Conservation (phyloP, 2,888 invertebrate species). For the Lasioglossum oenotherae region DNA sequence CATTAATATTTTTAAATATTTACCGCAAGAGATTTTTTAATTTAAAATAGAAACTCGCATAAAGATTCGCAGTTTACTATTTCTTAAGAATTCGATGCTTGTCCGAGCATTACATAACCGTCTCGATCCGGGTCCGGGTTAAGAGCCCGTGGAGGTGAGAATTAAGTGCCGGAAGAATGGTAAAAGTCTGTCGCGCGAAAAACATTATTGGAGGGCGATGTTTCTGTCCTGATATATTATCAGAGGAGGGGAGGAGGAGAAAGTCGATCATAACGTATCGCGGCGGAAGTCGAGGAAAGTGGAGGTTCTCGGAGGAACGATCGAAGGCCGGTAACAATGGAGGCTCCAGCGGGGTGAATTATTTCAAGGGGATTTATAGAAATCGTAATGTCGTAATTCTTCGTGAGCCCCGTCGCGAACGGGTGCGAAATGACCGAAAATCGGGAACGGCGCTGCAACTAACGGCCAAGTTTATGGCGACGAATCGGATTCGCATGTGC, state of each 20-base stretch:
- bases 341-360: slow-evolving; percentile 20
- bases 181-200: not conserved
- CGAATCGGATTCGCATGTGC: slow-evolving; percentile 49
- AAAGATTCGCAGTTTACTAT: not conserved
- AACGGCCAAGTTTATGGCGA: slow-evolving; percentile 55
- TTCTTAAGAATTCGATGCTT: not conserved
- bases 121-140: not conserved
- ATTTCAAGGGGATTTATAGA: slow-evolving; percentile 39
- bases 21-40: too few relatives aligned
- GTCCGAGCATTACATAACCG: not conserved
- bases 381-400: slow-evolving; percentile 34
- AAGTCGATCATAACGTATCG: slow-evolving; percentile 1
- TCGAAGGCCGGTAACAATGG: slow-evolving; percentile 15
- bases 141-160: slow-evolving; percentile 1
- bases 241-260: not conserved
- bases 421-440: slow-evolving; percentile 35
- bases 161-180: not conserved
- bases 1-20: too few relatives aligned
- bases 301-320: slow-evolving; percentile 24
- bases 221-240: not conserved
- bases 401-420: not conserved
- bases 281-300: not conserved
- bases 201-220: not conserved
- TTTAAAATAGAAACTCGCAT: not conserved
- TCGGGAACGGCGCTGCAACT: slow-evolving; percentile 35